Evolutionary conservation across 1,140 invertebrate species (phyloP).

Genomic region (Drosophila albomicans): DNA sequence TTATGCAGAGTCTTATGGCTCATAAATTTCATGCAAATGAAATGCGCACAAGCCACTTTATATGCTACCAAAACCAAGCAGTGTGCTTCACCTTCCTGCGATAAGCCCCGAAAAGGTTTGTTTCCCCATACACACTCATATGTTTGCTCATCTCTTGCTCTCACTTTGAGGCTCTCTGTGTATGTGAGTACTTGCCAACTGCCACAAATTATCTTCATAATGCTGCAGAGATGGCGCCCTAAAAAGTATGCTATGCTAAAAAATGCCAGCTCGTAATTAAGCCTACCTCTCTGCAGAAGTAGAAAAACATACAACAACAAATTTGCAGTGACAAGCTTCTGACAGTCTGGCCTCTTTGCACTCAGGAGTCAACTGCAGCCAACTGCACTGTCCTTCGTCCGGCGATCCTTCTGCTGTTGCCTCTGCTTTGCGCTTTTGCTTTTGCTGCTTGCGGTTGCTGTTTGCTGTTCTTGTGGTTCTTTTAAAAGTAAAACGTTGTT

Average conservation of each 20-base stretch:
- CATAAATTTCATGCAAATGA: constrained; percentile 69
- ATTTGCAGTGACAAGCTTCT: constrained; percentile 29
- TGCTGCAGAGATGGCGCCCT: constrained; percentile 47
- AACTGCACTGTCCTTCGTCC: constrained; percentile 34
- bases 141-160: background rate
- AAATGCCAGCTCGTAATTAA: constrained; percentile 61
- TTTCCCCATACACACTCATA: constrained; percentile 10
- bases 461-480: constrained; percentile 24
- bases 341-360: constrained; percentile 12
- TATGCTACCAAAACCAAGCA: constrained; percentile 20
- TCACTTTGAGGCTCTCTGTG: background rate
- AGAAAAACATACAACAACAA: constrained; percentile 28
- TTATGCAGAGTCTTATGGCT: constrained; percentile 33
- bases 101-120: constrained; percentile 21
- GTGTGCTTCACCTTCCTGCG: background rate
- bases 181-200: constrained; percentile 48
- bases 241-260: constrained; percentile 62
- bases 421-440: background rate
- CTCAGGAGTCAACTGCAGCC: constrained; percentile 29
- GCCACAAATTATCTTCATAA: constrained; percentile 68
- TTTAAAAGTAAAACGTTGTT: constrained; percentile 79
- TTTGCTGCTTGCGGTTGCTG: background rate
- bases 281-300: constrained; percentile 41
- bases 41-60: constrained; percentile 52
- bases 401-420: constrained; percentile 24